Evolutionary conservation across 1,140 invertebrate genomes (phyloP).

Genomic region (Coenobita brevimanus): DNA sequence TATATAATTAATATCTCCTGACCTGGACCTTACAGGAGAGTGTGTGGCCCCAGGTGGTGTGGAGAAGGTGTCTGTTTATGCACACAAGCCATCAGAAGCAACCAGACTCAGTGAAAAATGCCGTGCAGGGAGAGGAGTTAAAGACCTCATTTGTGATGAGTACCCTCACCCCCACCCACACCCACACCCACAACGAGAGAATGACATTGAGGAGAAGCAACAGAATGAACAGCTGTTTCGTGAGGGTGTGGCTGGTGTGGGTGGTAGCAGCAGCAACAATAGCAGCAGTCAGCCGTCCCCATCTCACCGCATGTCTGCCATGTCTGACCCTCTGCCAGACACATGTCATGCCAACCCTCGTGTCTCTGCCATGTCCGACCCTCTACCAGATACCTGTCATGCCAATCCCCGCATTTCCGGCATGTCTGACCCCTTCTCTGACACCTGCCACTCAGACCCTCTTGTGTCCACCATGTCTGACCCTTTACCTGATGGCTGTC

Average conservation of each 20-base stretch:
- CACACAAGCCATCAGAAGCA: constrained; percentile 53
- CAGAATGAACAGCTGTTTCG: constrained; percentile 18
- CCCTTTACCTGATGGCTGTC: neutral
- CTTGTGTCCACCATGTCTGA: neutral
- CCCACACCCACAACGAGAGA: constrained; percentile 40
- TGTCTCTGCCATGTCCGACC: constrained; percentile 65
- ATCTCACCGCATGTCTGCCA: constrained; percentile 59
- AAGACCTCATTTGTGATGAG: constrained; percentile 55
- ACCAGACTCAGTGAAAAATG: constrained; percentile 60
- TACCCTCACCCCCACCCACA: constrained; percentile 20
- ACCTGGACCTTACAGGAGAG: constrained; percentile 3
- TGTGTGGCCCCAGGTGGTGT: constrained; percentile 30
- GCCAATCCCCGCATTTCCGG: constrained; percentile 51
- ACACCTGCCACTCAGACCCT: no score
- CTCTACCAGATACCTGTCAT: constrained; percentile 54
- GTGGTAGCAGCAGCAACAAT: constrained; percentile 58
- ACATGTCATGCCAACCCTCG: constrained; percentile 62
- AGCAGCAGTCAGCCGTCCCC: constrained; percentile 66
- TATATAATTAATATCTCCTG: no score
- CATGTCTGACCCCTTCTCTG: constrained; percentile 20
- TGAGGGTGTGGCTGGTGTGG: constrained; percentile 11
- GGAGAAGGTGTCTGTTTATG: constrained; percentile 61
- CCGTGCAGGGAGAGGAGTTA: constrained; percentile 49
- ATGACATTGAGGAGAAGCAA: constrained; percentile 62
- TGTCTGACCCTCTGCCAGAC: constrained; percentile 67